Conservation (phyloP, 2,797 vertebrate genomes). For the Rhinatrema bivittatum region DNA sequence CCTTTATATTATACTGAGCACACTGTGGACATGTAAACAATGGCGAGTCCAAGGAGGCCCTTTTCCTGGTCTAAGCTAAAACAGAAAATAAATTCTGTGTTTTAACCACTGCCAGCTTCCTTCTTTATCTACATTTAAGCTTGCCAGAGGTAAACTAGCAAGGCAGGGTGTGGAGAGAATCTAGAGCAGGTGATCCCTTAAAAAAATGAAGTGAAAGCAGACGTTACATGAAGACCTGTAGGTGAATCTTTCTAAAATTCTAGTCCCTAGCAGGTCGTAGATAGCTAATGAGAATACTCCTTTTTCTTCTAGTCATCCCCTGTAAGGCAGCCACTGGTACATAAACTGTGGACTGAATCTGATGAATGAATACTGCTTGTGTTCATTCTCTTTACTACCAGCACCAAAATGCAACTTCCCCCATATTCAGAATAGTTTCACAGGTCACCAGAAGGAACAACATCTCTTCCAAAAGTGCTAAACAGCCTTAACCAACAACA, state of each 20-base stretch:
- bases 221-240: too few relatives aligned
- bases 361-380: slow-evolving; percentile 53
- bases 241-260: slow-evolving; percentile 42
- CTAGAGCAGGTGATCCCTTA: too few relatives aligned
- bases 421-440: slow-evolving; percentile 55
- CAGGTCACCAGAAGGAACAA: slow-evolving; percentile 58
- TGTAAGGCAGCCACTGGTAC: slow-evolving; percentile 39
- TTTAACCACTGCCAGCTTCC: too few relatives aligned
- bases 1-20: too few relatives aligned
- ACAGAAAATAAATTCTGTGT: too few relatives aligned
- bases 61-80: too few relatives aligned
- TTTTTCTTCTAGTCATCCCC: slow-evolving; percentile 52
- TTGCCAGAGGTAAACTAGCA: too few relatives aligned
- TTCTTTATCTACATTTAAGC: too few relatives aligned
- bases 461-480: slow-evolving; percentile 80
- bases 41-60: too few relatives aligned
- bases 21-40: too few relatives aligned
- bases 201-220: too few relatives aligned
- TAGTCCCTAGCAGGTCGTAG: slow-evolving; percentile 46
- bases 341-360: slow-evolving; percentile 35
- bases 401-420: slow-evolving; percentile 46
- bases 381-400: slow-evolving; percentile 46
- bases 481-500: slow-evolving; percentile 68
- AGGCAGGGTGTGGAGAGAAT: too few relatives aligned
- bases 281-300: slow-evolving; percentile 34